Evolutionary conservation across 2,113 vertebrate species (phyloP).

Genomic region (Etheostoma spectabile): DNA sequence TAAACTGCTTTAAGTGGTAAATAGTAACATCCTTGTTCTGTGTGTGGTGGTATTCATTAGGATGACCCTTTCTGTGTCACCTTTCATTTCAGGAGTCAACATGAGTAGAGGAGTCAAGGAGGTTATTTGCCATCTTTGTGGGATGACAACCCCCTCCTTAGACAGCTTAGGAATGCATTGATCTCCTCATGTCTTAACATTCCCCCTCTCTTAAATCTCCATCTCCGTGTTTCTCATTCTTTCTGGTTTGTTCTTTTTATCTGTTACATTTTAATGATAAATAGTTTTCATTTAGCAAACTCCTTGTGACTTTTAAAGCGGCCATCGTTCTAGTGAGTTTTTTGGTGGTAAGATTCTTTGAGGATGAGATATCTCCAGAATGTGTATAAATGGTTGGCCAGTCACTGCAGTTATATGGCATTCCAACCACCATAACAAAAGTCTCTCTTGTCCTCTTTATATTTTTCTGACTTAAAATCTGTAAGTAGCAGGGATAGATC

Average conservation of each 20-base stretch:
- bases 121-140: conserved; percentile 67
- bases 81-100: conserved; percentile 77
- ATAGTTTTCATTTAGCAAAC: conserved; percentile 31
- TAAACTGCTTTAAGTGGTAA: conserved; percentile 50
- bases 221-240: conserved; percentile 1
- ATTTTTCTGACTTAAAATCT: background rate
- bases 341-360: conserved; percentile 35
- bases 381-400: conserved; percentile 36
- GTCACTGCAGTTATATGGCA: conserved; percentile 36
- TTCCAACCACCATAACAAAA: conserved; percentile 38
- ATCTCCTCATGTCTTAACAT: conserved; percentile 67
- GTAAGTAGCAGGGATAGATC: background rate
- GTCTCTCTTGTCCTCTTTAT: background rate
- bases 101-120: conserved; percentile 62
- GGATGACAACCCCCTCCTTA: conserved; percentile 40
- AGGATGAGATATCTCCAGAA: conserved; percentile 54
- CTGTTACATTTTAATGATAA: conserved; percentile 20
- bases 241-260: conserved; percentile 13
- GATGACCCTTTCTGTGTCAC: conserved; percentile 71
- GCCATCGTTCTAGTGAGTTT: conserved; percentile 13
- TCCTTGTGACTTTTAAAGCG: conserved; percentile 9
- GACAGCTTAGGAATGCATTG: conserved; percentile 78
- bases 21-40: conserved; percentile 69
- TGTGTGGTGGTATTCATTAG: conserved; percentile 73
- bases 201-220: conserved; percentile 47